These are phyloP conservation scores for Diplazon laetatorius DNA, from an alignment of 2,888 invertebrate species.

Conservation along the genomic window DNA sequence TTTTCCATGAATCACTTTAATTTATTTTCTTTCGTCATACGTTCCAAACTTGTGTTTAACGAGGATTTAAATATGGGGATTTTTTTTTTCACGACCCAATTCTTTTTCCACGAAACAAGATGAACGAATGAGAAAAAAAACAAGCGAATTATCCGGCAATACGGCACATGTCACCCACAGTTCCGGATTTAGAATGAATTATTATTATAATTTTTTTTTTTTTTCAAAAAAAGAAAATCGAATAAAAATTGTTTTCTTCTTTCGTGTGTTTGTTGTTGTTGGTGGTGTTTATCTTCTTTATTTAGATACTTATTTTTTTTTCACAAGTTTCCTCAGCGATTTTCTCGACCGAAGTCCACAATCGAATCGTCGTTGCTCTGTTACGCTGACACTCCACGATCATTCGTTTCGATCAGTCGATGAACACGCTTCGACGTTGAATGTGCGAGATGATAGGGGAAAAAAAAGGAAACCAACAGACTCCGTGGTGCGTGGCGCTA, in stretches of 20 bases:
- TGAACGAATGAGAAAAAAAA: no score
- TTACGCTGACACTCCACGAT: neutral
- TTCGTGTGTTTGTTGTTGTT: no score
- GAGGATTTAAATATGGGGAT: no score
- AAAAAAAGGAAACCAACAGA: neutral
- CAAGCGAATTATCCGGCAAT: constrained; percentile 15
- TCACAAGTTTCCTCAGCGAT: neutral
- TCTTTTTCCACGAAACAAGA: no score
- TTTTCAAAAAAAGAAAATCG: neutral
- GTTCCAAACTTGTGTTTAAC: no score
- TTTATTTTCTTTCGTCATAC: constrained; percentile 21
- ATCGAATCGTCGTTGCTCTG: neutral
- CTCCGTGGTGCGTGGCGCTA: neutral
- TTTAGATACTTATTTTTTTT: neutral
- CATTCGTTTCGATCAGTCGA: neutral
- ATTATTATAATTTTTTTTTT: constrained; percentile 20
- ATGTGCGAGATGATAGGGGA: neutral
- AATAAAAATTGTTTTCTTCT: no score
- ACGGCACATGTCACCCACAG: constrained; percentile 52
- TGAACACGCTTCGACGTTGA: neutral
- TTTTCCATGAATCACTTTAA: constrained; percentile 45
- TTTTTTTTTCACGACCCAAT: no score
- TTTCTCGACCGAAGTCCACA: constrained; percentile 1
- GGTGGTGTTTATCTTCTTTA: no score
- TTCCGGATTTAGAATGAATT: constrained; percentile 12